Evolutionary conservation across 2,113 vertebrate genomes (phyloP).

Genomic region (Pampusana beccarii): DNA sequence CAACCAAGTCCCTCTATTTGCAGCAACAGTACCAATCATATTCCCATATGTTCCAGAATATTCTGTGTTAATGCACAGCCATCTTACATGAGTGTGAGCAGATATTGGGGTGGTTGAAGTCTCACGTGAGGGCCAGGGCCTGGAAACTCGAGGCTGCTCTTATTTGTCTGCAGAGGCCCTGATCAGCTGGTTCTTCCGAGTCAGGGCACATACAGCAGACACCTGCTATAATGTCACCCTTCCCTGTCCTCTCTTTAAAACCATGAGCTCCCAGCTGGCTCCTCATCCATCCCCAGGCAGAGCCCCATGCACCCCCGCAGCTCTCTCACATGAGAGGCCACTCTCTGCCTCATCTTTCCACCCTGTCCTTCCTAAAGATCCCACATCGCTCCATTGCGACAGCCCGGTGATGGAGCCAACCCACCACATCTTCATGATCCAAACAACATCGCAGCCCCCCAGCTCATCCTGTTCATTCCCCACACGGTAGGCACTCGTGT

Average conservation of each 20-base stretch:
- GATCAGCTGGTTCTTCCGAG: background rate
- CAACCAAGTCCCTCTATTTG: background rate
- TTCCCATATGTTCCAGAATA: background rate
- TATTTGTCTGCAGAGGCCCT: background rate
- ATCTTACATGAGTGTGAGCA: background rate
- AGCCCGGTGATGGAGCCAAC: background rate
- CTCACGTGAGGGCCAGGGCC: too few species aligned
- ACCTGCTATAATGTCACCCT: background rate
- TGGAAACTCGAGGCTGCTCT: too few species aligned
- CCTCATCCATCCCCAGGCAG: background rate
- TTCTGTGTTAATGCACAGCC: background rate
- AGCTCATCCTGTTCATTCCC: background rate
- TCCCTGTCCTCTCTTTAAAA: background rate
- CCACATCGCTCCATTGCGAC: background rate
- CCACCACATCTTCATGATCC: background rate
- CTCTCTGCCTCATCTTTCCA: background rate
- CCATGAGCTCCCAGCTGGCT: background rate
- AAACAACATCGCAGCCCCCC: background rate
- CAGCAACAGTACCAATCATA: background rate
- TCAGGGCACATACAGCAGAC: background rate
- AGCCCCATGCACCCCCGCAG: background rate
- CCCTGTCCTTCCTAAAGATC: background rate
- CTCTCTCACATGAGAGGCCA: background rate
- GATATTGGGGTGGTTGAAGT: too few species aligned
- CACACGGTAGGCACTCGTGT: too few species aligned